Evolutionary conservation across 2,797 vertebrate species (phyloP), one percentile per base, ranked within the genome.

Genomic region (Enteromius mattozi): DNA sequence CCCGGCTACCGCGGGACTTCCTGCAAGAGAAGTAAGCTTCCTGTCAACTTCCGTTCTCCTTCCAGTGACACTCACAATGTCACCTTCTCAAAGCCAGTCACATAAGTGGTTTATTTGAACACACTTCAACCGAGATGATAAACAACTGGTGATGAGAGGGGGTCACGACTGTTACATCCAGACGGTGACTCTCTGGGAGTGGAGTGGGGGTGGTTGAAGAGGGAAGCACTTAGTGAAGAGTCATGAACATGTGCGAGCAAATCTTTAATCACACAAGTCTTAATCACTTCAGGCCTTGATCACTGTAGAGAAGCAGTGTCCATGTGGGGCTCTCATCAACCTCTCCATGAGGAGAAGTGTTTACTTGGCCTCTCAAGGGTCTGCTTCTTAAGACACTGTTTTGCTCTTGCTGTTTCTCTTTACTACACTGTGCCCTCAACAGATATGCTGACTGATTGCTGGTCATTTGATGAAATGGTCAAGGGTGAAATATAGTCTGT

Each of bases 1-100:
- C 97, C 97, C 0, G 98, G 98, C 84, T 99, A 96, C 94, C 95
- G 97, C 83, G 97, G 98, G 86, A 96, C 97, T 69, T 92, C 97
- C 88, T 99, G 98, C 94, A 98, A 98, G 94, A 96, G 98, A 97
- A 97, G 98, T 99, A 95, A 97, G 97, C 3, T 79, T 47, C 51
- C 42, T 76, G 24, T 56, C 33, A n/a, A 35, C 19, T 74, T 70
- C 24, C 56, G 71, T 45, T 14, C 3, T 40, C 40, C 40, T 74
- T 19, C 42, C 49, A 27, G n/a, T 45, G 56, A 63, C 24, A 30
- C 10, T 19, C 27, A 37, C 59, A 66, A 37, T 72, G 76, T 80
- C 84, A 81, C 68, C 84, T 85, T 80, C 69, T 81, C 17, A 17
- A 35, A 81, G 59, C 51, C n/a, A 27, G 54, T 27, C 33, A 54